Percentiles rank a stretch among this genome's conserved stretches.
Conservation (phyloP, 35 echinoderm and acorn worm species). For the Apostichopus japonicus region DNA sequence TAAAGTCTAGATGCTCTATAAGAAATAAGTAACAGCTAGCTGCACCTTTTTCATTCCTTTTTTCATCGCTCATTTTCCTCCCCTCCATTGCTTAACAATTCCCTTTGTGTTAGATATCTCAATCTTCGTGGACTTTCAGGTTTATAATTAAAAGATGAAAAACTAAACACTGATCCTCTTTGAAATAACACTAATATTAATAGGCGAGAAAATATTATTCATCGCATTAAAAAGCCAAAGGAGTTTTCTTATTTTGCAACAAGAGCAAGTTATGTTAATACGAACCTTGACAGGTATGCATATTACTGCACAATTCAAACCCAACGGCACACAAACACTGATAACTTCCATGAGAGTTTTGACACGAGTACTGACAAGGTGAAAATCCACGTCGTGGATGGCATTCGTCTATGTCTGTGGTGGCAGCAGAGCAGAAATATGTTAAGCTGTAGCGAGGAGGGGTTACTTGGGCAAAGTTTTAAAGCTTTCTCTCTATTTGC, state of each 20-base stretch:
- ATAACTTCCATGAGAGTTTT: constrained; percentile 93
- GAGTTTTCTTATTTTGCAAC: not conserved
- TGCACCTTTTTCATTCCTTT: too few species aligned
- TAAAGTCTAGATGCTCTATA: too few species aligned
- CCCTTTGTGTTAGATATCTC: too few species aligned
- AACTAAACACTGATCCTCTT: not conserved
- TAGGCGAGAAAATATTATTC: not conserved
- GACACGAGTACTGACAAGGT: constrained; percentile 81
- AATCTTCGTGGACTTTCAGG: too few species aligned
- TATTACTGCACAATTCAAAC: constrained; percentile 71
- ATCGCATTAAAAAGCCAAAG: not conserved
- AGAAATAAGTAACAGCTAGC: too few species aligned
- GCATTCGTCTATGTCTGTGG: constrained; percentile 91
- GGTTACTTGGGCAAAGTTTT: not conserved
- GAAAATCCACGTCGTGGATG: constrained; percentile 47
- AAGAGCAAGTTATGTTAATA: not conserved
- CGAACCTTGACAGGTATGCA: constrained; percentile 87
- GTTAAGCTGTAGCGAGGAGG: not conserved
- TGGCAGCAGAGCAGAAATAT: constrained; percentile 45
- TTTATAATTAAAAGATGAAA: too few species aligned
- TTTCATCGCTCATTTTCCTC: too few species aligned
- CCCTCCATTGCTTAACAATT: too few species aligned
- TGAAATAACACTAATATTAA: not conserved
- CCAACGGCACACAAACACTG: constrained; percentile 79
- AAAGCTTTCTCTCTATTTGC: too few species aligned